Conservation (phyloP, 2,797 vertebrate species). For the Brachymystax lenok region DNA sequence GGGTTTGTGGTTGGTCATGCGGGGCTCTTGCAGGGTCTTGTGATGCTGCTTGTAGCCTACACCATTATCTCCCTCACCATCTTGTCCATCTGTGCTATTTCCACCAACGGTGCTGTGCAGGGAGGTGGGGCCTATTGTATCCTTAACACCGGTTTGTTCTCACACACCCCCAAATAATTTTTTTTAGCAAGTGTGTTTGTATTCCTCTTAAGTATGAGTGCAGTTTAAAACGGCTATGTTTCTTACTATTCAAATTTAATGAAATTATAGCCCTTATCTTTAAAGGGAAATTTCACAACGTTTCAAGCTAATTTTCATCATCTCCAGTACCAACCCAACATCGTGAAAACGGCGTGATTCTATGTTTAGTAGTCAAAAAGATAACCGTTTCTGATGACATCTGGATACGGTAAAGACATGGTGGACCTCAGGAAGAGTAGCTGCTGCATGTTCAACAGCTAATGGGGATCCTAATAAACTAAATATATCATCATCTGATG, state of each 20-base stretch:
- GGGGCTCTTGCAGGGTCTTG: conserved; percentile 83
- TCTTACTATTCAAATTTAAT: neutral
- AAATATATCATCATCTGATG: too few species aligned
- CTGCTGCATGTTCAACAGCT: too few species aligned
- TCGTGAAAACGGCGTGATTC: neutral
- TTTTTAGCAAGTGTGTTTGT: neutral
- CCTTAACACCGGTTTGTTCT: conserved; percentile 56
- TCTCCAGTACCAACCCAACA: neutral
- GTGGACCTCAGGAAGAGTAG: too few species aligned
- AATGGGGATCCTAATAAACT: too few species aligned
- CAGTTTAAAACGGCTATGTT: neutral
- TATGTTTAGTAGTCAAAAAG: neutral
- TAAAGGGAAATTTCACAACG: neutral
- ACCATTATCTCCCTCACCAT: conserved; percentile 87
- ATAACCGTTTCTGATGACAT: neutral
- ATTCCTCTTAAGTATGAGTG: neutral
- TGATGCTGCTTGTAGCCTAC: conserved; percentile 90
- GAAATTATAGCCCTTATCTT: neutral
- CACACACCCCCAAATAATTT: neutral
- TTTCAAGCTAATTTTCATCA: neutral
- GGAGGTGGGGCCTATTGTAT: conserved; percentile 94
- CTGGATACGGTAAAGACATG: too few species aligned
- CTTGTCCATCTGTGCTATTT: conserved; percentile 91
- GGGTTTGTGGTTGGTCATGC: conserved; percentile 89
- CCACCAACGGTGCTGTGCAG: conserved; percentile 90